These are phyloP conservation scores for Ptilodon capucinus DNA, from an alignment of 2,888 invertebrate species.

Conservation along the genomic window DNA sequence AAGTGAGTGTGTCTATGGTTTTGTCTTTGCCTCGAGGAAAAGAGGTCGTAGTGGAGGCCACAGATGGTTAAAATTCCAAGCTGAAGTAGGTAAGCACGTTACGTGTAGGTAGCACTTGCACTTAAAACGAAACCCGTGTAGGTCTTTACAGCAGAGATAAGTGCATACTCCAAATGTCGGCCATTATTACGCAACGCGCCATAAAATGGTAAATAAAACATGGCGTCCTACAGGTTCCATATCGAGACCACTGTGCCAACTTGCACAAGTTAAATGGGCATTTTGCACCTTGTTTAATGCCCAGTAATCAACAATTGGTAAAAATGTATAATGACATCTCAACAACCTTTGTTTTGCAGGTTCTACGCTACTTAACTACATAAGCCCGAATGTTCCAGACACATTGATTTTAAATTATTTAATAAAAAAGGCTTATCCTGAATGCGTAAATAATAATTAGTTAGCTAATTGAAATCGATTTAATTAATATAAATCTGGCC, in stretches of 20 bases:
- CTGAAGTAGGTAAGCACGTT: not conserved
- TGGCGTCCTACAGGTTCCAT: constrained; percentile 15
- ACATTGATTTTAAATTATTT: too few species aligned
- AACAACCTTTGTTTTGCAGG: not conserved
- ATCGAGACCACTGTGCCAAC: constrained; percentile 7
- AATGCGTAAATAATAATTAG: too few species aligned
- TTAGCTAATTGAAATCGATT: not conserved
- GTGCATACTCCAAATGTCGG: constrained; percentile 10
- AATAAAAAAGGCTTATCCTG: too few species aligned
- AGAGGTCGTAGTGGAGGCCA: not conserved
- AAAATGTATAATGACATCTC: not conserved
- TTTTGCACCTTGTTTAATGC: not conserved
- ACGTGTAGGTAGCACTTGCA: not conserved
- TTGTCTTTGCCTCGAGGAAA: too few species aligned
- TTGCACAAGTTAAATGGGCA: not conserved
- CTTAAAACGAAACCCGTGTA: constrained; percentile 10
- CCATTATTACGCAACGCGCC: constrained; percentile 15
- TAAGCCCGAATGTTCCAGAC: not conserved
- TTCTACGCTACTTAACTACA: not conserved
- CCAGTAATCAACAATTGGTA: not conserved
- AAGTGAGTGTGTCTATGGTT: too few species aligned
- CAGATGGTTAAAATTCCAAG: not conserved
- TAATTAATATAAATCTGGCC: not conserved
- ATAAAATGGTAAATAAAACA: constrained; percentile 23
- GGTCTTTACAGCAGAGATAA: constrained; percentile 10